Evolutionary conservation across 2,888 invertebrate species (phyloP).

Genomic region (Rotaria magnacalcarata): DNA sequence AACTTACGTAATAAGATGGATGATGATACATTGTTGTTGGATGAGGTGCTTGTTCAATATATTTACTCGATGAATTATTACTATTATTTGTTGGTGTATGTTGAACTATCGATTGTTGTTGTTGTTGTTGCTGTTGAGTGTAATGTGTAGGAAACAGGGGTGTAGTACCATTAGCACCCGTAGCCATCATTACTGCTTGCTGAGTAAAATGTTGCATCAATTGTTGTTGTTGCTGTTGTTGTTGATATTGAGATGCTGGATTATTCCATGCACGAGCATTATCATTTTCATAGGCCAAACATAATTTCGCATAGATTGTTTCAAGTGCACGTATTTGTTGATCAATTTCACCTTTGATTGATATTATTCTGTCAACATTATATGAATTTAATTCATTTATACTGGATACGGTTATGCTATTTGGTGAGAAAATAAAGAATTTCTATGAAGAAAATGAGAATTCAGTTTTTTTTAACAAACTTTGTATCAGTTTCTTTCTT

Average conservation of each 20-base stretch:
- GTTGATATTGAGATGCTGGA: constrained; percentile 3
- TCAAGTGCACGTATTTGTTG: constrained; percentile 84
- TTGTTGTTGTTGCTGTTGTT: constrained; percentile 3
- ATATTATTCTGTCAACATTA: constrained; percentile 90
- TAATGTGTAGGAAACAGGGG: not conserved
- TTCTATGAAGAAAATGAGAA: not conserved
- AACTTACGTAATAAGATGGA: not conserved
- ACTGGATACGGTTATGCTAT: constrained; percentile 60
- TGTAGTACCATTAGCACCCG: not conserved
- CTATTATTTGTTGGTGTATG: constrained; percentile 16
- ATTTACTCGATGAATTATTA: not conserved
- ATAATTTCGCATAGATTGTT: constrained; percentile 86
- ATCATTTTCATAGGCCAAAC: constrained; percentile 92
- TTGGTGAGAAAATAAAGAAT: not conserved
- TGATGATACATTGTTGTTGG: not conserved
- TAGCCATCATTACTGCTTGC: not conserved
- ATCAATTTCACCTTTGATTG: constrained; percentile 85
- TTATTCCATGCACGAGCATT: constrained; percentile 60
- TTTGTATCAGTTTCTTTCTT: constrained; percentile 83
- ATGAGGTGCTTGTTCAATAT: constrained; percentile 10
- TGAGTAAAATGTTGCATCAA: constrained; percentile 37
- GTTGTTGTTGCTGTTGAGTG: not conserved
- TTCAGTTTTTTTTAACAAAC: not conserved
- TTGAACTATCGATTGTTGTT: not conserved
- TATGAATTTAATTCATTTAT: constrained; percentile 84